Percentiles rank a stretch among this genome's conserved stretches.
Evolutionary conservation across 2,797 vertebrate species (phyloP).

Genomic region (Bradypodion ventrale): DNA sequence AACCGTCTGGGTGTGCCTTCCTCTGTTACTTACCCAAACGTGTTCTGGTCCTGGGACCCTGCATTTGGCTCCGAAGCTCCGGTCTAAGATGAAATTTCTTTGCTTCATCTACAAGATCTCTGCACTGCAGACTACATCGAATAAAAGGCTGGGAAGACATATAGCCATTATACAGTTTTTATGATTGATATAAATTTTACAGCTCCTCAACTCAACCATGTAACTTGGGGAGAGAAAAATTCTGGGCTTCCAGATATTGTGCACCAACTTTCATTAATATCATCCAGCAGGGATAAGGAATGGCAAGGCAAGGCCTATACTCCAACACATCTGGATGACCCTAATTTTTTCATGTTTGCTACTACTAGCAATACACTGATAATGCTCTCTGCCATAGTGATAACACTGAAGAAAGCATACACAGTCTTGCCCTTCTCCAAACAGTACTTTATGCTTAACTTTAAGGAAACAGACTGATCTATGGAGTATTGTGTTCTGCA

Average conservation of each 20-base stretch:
- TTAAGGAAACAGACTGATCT: neutral
- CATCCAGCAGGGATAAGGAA: too few species aligned
- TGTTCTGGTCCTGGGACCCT: slow-evolving; percentile 94
- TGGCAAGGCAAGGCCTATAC: too few species aligned
- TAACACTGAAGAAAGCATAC: neutral
- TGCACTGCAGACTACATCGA: slow-evolving; percentile 93
- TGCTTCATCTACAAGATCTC: slow-evolving; percentile 97
- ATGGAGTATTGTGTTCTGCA: neutral
- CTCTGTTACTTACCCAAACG: slow-evolving; percentile 83
- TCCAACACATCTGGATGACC: neutral
- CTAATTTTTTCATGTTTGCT: too few species aligned
- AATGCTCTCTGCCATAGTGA: neutral
- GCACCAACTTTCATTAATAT: too few species aligned
- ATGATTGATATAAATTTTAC: slow-evolving; percentile 19
- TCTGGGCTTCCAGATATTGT: neutral
- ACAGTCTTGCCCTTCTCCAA: neutral
- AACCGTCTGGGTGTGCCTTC: neutral
- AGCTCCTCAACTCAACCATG: slow-evolving; percentile 25
- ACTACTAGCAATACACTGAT: neutral
- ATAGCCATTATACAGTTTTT: slow-evolving; percentile 18
- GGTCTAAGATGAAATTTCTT: slow-evolving; percentile 98
- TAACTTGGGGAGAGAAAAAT: neutral
- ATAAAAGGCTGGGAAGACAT: slow-evolving; percentile 86
- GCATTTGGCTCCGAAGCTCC: slow-evolving; percentile 97
- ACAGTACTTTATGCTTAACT: neutral